Evolutionary conservation across 2,113 vertebrate genomes (phyloP).

Genomic region (Psephotus haematonotus): DNA sequence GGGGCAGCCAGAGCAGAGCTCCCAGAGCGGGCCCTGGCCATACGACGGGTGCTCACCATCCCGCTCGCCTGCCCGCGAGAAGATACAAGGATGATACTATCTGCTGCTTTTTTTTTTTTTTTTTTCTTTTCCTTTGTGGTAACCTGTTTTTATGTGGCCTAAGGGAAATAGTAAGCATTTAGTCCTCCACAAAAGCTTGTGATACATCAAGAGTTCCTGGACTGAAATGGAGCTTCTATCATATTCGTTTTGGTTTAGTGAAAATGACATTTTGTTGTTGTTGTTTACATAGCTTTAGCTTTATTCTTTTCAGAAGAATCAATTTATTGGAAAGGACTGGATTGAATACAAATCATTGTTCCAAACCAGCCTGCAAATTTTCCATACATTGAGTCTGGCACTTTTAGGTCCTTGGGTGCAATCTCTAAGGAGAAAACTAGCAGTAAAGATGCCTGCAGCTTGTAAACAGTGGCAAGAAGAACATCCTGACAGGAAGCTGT

Average conservation of each 20-base stretch:
- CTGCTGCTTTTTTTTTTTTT: no score
- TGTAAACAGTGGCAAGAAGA: constrained; percentile 54
- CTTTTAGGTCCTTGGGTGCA: constrained; percentile 13
- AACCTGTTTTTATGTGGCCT: no score
- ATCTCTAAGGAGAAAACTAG: constrained; percentile 18
- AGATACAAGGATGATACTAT: not conserved
- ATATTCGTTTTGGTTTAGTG: not conserved
- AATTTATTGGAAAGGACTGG: constrained; percentile 16
- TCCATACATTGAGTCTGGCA: constrained; percentile 50
- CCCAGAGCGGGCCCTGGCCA: no score
- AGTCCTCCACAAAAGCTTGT: not conserved
- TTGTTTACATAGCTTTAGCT: not conserved
- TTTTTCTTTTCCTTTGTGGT: no score
- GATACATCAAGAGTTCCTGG: not conserved
- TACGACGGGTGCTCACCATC: no score
- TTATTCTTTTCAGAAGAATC: not conserved
- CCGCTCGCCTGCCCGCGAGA: no score
- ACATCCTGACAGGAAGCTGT: constrained; percentile 32
- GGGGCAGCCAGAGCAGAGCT: no score
- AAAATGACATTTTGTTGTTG: constrained; percentile 15
- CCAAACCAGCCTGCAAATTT: constrained; percentile 37
- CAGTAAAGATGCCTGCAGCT: constrained; percentile 45
- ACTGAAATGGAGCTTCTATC: not conserved
- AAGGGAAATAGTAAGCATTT: not conserved
- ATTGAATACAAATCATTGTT: constrained; percentile 42